phyloP scores from a whole-genome alignment of 2,113 vertebrate genomes.

The Pluvianellus socialis region DNA sequence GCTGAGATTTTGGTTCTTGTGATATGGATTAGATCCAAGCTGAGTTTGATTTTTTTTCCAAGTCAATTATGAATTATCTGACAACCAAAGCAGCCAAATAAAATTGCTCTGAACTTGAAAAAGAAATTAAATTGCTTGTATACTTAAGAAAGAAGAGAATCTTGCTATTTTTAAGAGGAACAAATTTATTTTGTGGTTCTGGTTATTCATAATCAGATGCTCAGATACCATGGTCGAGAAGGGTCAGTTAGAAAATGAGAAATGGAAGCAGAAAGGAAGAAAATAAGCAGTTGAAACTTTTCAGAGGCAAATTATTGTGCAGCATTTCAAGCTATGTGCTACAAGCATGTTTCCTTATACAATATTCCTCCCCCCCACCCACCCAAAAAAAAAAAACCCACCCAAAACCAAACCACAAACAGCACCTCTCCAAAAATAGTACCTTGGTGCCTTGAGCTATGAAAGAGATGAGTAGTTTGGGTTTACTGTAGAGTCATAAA shows the following conservation, averaged over 20 bases:
- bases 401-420: background rate
- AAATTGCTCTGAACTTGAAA: constrained; percentile 20
- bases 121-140: constrained; percentile 8
- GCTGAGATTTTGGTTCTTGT: constrained; percentile 47
- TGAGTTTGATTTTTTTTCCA: constrained; percentile 57
- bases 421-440: background rate
- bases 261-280: background rate
- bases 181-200: background rate
- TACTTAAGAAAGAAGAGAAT: background rate
- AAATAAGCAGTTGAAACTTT: background rate
- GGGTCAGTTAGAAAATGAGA: background rate
- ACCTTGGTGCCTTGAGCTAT: background rate
- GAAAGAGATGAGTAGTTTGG: background rate
- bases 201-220: background rate
- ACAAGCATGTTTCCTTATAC: background rate
- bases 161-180: background rate
- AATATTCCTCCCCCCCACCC: background rate
- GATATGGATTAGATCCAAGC: constrained; percentile 47
- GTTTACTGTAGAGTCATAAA: background rate
- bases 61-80: constrained; percentile 55
- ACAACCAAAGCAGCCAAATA: constrained; percentile 33
- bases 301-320: background rate
- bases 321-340: background rate
- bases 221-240: background rate
- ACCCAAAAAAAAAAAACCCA: background rate